These are phyloP conservation scores for Scylla paramamosain DNA, from an alignment of 1,140 invertebrate species.

Conservation along the genomic window DNA sequence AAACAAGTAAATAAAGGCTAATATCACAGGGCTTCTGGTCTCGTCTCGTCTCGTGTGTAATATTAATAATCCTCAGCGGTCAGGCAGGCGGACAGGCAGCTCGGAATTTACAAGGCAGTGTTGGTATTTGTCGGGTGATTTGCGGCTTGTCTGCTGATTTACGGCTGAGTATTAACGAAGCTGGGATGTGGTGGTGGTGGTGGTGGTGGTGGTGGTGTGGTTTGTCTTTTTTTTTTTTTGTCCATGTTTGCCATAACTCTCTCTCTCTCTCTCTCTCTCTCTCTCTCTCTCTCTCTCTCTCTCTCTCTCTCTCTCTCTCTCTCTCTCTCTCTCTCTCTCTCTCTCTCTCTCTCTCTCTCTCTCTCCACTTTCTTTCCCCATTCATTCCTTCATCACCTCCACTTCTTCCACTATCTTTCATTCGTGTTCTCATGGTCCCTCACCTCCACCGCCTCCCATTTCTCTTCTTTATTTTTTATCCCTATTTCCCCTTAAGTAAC, in stretches of 20 bases:
- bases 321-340: too few species aligned
- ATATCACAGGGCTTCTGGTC: too few species aligned
- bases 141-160: neutral
- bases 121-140: neutral
- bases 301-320: neutral
- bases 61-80: neutral
- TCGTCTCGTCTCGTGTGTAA: neutral
- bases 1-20: too few species aligned
- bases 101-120: neutral
- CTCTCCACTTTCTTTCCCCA: neutral
- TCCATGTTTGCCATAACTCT: too few species aligned
- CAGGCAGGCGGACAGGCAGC: neutral
- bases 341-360: neutral
- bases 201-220: neutral
- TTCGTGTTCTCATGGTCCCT: neutral
- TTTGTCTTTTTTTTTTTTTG: neutral
- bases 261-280: too few species aligned
- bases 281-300: neutral
- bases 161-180: neutral
- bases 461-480: neutral
- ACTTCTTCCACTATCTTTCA: neutral
- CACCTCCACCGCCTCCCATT: neutral
- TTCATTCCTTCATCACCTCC: too few species aligned
- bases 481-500: too few species aligned
- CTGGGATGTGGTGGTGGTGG: neutral